A percentile compares a stretch with the other conserved stretches of the same genome.
Conservation (phyloP, 2,888 invertebrate genomes). For the Nomada hirtipes region DNA sequence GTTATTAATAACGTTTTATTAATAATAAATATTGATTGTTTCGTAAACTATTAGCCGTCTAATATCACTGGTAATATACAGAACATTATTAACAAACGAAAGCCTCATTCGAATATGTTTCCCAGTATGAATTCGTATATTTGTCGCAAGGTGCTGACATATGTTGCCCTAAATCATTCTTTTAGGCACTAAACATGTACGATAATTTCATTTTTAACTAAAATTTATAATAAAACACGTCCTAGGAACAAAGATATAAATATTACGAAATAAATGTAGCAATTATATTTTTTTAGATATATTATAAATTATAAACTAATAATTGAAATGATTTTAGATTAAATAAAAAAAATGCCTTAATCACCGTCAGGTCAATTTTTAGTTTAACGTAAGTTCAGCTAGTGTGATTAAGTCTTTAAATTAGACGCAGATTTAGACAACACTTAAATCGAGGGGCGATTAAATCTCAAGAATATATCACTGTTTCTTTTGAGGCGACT, state of each 20-base stretch:
- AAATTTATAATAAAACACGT: constrained; percentile 21
- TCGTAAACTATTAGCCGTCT: too few species aligned
- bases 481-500: constrained; percentile 44
- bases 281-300: constrained; percentile 49
- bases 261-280: constrained; percentile 25
- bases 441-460: constrained; percentile 27
- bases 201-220: neutral
- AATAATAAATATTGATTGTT: too few species aligned
- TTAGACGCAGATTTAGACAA: constrained; percentile 25
- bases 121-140: constrained; percentile 28
- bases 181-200: constrained; percentile 19
- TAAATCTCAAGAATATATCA: constrained; percentile 47
- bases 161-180: constrained; percentile 29
- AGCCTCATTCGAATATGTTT: too few species aligned
- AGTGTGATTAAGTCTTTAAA: constrained; percentile 28
- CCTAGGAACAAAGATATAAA: constrained; percentile 24
- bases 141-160: constrained; percentile 25
- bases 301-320: constrained; percentile 21
- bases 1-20: too few species aligned
- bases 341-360: constrained; percentile 39
- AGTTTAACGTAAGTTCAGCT: constrained; percentile 35
- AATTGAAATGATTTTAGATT: constrained; percentile 34
- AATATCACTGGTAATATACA: too few species aligned
- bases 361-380: constrained; percentile 42
- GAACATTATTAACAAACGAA: too few species aligned